phyloP scores from a whole-genome alignment of 2,888 invertebrate genomes.

The Tiphia femorata region DNA sequence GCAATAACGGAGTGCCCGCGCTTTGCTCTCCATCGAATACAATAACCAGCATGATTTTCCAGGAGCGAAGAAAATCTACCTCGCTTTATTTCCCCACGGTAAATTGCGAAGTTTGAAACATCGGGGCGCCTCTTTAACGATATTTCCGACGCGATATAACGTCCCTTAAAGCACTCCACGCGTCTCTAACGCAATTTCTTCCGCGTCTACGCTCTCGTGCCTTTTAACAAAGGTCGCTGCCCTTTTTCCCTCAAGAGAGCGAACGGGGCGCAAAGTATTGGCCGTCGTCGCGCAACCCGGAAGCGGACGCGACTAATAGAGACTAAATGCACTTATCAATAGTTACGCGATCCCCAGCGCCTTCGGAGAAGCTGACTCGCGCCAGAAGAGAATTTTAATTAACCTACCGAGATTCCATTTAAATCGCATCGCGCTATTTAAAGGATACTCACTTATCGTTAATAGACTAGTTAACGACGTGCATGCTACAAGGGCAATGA shows the following conservation, averaged over 20 bases:
- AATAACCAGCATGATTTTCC: no score
- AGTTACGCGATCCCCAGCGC: slow-evolving; percentile 33
- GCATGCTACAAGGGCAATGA: background rate
- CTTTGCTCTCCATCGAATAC: no score
- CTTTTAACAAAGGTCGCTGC: background rate
- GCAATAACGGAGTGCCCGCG: no score
- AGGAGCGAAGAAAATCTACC: no score
- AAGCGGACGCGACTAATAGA: slow-evolving; percentile 40
- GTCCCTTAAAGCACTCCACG: no score
- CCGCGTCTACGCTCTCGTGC: background rate
- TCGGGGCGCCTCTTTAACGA: no score
- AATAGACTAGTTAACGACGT: slow-evolving; percentile 30
- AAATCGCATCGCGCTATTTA: slow-evolving; percentile 32
- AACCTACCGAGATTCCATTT: slow-evolving; percentile 38
- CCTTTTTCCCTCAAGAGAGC: background rate
- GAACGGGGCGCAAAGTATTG: slow-evolving; percentile 22
- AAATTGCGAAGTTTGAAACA: no score
- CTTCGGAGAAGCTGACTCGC: slow-evolving; percentile 30
- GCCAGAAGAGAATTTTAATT: slow-evolving; percentile 39
- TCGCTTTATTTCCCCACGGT: no score
- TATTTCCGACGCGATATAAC: no score
- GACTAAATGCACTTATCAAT: slow-evolving; percentile 41
- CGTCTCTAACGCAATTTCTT: background rate
- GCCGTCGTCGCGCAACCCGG: slow-evolving; percentile 22
- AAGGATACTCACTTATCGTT: slow-evolving; percentile 36